Evolutionary conservation across 1,140 invertebrate species (phyloP), one percentile per base, ranked within the genome.

Genomic region (Leguminivora glycinivorella): DNA sequence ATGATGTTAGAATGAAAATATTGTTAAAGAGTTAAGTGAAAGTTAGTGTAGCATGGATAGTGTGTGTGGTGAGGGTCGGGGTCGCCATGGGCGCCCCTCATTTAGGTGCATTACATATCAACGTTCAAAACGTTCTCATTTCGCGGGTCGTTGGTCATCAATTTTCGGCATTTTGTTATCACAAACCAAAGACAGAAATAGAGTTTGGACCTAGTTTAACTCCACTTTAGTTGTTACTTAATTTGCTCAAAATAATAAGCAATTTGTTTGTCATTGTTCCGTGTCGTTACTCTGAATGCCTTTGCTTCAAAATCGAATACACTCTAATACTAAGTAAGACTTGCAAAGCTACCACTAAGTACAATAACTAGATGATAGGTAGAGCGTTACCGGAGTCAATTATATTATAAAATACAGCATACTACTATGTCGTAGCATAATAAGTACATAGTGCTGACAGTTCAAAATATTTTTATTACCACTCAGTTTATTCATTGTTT

Each of bases 321-420:
- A 63, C 25, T 29, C 10, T 63, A 31, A 63, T 34, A 63, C 14
- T 47, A 70, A 70, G 68, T 71, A 76, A 74, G 58, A 73, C 69
- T 75, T 80, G 72, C 75, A 75, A 77, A 75, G 69, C 77, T 85
- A 87, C 81, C 80, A 84, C 58, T 85, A 81, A 88, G 85, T 86
- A 88, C 85, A 88, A 88, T 88, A 84, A 85, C 63, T 86, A 88
- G 83, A 74, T 75, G 25, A 67, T 83, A 83, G 75, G 75, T 72
- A 66, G 73, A 76, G 76, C 69, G 80, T 84, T 85, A 85, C 83
- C 83, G 80, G 77, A 81, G 85, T 88, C 85, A 88, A 88, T 88
- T 88, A 63, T n/a, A 68, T 56, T 52, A 52, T 56, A 31, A 71
- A 67, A 19, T 67, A 34, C 60, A 10, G 12, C n/a, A 67, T 52